Evolutionary conservation across 2,797 vertebrate species (phyloP), one percentile per base, ranked within the genome.

Genomic region (Urosaurus nigricauda): DNA sequence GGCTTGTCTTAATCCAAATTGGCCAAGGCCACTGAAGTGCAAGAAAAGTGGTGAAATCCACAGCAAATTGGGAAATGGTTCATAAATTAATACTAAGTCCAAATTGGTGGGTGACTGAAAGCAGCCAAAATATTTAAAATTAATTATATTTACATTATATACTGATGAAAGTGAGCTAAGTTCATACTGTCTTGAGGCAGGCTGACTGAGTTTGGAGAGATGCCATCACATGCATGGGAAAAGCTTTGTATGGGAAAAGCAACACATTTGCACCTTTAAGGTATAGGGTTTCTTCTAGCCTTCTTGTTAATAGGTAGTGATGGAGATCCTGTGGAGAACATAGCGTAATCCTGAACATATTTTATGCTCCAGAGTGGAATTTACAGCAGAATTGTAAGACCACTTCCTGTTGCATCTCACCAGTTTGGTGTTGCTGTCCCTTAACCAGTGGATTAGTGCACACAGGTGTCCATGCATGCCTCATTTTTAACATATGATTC

Each of bases 251-350:
- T 12, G 26, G 5, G n/a, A 11, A 5, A 35, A 73, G 53, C 29
- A 32, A 78, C n/a, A 70, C 43, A 70, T 65, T 40, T 43, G 3
- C 12, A 77, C 11, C 56, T 81, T 0, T 40, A 93, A 92, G 91
- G 91, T 93, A 89, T 91, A 91, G 91, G 88, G 78, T 47, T 74
- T 32, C 53, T 2, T 1, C 3, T 13, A 24, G 12, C n/a, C 11
- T 60, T 47, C 51, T 32, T 68, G 29, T 21, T 78, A 43, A 14
- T 73, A 43, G 53, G 51, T 47, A 29, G 29, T 40, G 86, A 65
- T 13, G 40, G 60, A 77, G n/a, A 14, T 47, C 60, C 73, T 32
- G 40, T 32, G 17, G 35, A 29, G 11, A 73, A 13, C 21, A 35
- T 37, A 11, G 17, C 79, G 58, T 56, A 77, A n/a, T n/a, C 60